Evolutionary conservation across 1,140 invertebrate genomes (phyloP), one percentile per base, ranked within the genome.

Genomic region (Penaeus chinensis): DNA sequence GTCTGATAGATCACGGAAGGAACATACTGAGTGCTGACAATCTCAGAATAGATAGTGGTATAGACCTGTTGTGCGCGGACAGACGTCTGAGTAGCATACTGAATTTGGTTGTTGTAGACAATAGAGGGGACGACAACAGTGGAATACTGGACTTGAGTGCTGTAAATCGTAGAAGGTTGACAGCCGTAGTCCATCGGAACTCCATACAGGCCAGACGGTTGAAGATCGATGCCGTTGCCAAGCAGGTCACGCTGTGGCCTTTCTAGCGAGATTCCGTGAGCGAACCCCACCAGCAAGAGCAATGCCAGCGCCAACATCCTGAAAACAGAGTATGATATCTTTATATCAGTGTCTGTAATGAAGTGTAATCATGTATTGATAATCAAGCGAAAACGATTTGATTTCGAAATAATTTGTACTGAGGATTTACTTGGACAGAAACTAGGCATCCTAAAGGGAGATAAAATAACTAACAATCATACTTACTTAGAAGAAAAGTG

Each of bases 271-370:
- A 20, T 16, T 60, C 77, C 77, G 3, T n/a, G 62, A 24, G 84
- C 27, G 77, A 18, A 80, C 22, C 77, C 84, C 84, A 85, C 77
- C 84, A 85, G 77, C 61, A 85, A 42, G 62, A 54, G 24, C 62
- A 85, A 42, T 4, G 80, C 24, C 27, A 42, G 74, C 19, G 32
- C 37, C 74, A 32, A 65, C 84, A 85, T 85, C 66, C 27, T 85
- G 37, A 24, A 27, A 65, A 13, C 18, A 42, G 62, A n/a, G 66
- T 54, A 76, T 77, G 7, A 54, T 19, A 22, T 18, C 11, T 37
- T 32, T 11, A 32, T 16, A 22, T 13, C 19, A 82, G 65, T 27
- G 37, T 20, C 62, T 22, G 27, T 2, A 69, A 69, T 20, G 11
- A 42, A 13, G 42, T 60, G 19, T 11, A 76, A 32, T 76, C 7